These are phyloP conservation scores for Sthenelais limicola DNA, from an alignment of 2,888 invertebrate species.

Conservation along the genomic window DNA sequence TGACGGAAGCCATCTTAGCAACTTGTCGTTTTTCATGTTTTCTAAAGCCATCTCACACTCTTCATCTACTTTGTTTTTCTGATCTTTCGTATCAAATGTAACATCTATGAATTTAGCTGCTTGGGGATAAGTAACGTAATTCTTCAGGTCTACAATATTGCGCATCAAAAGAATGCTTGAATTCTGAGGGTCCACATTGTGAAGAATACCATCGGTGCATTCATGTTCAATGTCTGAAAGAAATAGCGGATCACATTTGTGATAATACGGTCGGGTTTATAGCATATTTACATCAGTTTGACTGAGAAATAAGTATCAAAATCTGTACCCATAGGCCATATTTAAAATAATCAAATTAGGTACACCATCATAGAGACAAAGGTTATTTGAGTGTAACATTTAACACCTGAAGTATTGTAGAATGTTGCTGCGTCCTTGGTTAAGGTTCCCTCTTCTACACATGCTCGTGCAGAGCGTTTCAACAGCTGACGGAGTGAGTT, in stretches of 20 bases:
- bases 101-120: constrained; percentile 62
- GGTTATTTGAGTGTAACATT: neutral
- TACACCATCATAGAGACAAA: too few species aligned
- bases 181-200: constrained; percentile 53
- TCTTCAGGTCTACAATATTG: constrained; percentile 68
- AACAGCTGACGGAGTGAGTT: constrained; percentile 57
- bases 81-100: constrained; percentile 50
- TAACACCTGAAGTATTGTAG: constrained; percentile 43
- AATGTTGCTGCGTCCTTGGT: neutral
- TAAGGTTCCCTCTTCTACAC: constrained; percentile 55
- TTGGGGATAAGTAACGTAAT: constrained; percentile 60
- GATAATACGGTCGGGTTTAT: too few species aligned
- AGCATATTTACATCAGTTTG: too few species aligned
- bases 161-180: constrained; percentile 61
- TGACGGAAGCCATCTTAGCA: constrained; percentile 47
- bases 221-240: constrained; percentile 62
- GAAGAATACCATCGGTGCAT: constrained; percentile 58
- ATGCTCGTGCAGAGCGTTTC: constrained; percentile 60
- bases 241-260: too few species aligned
- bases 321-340: too few species aligned
- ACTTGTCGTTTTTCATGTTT: constrained; percentile 56
- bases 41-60: constrained; percentile 54
- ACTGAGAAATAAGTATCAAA: too few species aligned
- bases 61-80: constrained; percentile 49
- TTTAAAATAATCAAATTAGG: too few species aligned